A percentile compares a stretch with the other conserved stretches of the same genome.
These are phyloP conservation scores for Potamarius usumacintae DNA, from an alignment of 2,113 vertebrate genomes.

Conservation along the genomic window DNA sequence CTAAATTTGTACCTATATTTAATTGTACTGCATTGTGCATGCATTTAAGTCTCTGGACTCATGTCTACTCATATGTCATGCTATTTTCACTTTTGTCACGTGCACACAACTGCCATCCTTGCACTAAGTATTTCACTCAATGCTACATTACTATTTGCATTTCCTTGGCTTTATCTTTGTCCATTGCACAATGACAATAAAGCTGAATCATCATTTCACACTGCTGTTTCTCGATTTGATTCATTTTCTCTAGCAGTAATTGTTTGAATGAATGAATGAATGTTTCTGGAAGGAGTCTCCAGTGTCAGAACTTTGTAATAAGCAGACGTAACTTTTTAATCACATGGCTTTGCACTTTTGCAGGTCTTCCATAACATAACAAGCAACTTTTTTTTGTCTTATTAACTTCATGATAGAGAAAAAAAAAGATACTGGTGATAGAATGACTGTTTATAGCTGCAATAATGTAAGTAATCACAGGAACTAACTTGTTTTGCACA, in stretches of 20 bases:
- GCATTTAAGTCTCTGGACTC: neutral
- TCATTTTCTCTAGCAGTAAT: neutral
- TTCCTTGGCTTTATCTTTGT: neutral
- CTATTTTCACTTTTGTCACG: neutral
- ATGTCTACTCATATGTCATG: neutral
- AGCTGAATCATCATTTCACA: neutral
- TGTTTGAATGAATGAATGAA: neutral
- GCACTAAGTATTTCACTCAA: neutral
- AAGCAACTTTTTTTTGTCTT: neutral
- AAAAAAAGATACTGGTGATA: neutral
- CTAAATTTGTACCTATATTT: neutral
- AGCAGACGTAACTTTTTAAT: too few relatives aligned
- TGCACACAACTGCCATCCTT: neutral
- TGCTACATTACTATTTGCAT: neutral
- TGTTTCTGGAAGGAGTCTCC: neutral
- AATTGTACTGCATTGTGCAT: neutral
- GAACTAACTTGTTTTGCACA: too few relatives aligned
- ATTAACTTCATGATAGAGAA: neutral
- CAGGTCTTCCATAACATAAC: neutral
- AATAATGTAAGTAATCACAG: too few relatives aligned
- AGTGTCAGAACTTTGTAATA: neutral
- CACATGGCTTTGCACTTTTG: neutral
- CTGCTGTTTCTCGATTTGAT: neutral
- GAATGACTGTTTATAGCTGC: too few relatives aligned
- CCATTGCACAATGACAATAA: neutral